phyloP scores from a whole-genome alignment of 2,113 vertebrate genomes.

The Paratilapia polleni region DNA sequence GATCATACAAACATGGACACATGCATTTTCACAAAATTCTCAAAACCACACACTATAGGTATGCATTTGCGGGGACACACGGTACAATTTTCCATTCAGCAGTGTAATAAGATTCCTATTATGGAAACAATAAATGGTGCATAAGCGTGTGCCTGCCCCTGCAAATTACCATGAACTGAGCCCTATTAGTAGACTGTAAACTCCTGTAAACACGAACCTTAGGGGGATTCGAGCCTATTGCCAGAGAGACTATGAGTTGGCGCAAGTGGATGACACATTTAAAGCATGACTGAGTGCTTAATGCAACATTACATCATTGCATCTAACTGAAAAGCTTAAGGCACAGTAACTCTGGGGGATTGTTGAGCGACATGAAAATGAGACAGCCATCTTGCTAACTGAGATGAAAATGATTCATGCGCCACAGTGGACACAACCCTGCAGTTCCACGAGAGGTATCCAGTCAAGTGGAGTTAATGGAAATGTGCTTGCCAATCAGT shows the following conservation, averaged over 20 bases:
- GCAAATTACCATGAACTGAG: constrained; percentile 49
- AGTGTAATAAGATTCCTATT: constrained; percentile 43
- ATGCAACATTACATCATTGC: constrained; percentile 63
- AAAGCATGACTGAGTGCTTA: constrained; percentile 68
- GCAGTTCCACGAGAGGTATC: neutral
- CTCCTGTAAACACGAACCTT: constrained; percentile 61
- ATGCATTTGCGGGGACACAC: neutral
- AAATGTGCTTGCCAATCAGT: neutral
- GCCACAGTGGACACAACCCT: neutral
- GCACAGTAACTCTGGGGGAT: constrained; percentile 29
- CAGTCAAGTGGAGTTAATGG: neutral
- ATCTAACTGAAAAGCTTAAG: constrained; percentile 52
- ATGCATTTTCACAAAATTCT: neutral
- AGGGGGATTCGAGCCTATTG: constrained; percentile 31
- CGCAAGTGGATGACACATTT: constrained; percentile 61
- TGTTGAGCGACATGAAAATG: constrained; percentile 24
- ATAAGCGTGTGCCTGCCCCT: constrained; percentile 40
- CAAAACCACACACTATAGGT: neutral
- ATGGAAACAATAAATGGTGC: constrained; percentile 50
- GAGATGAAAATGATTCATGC: constrained; percentile 21
- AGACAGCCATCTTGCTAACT: constrained; percentile 27
- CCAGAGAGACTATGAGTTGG: constrained; percentile 36
- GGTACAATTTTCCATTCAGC: constrained; percentile 33
- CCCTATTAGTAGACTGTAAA: constrained; percentile 58
- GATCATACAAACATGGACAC: neutral